Conservation (phyloP, 2,888 invertebrate genomes). For the Macrosoma leucophasiata region DNA sequence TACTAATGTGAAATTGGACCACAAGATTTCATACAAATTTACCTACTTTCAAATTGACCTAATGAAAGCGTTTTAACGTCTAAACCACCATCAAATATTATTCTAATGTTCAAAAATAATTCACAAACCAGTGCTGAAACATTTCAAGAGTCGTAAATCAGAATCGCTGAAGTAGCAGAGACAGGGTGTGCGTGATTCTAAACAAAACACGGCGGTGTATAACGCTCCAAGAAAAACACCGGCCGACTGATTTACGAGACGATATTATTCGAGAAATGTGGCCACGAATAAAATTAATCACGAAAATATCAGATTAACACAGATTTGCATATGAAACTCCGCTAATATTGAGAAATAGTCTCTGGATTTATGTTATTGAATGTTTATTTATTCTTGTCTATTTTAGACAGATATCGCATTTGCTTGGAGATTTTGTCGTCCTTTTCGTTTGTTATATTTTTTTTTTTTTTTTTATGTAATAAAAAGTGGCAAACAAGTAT, state of each 20-base stretch:
- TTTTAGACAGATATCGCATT: no score
- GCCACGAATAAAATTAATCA: slow-evolving; percentile 65
- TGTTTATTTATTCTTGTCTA: not conserved
- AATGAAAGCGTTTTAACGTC: no score
- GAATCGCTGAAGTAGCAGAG: slow-evolving; percentile 48
- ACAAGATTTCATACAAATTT: no score
- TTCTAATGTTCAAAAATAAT: slow-evolving; percentile 34
- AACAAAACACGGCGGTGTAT: slow-evolving; percentile 62
- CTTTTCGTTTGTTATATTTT: not conserved
- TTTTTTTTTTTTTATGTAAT: not conserved
- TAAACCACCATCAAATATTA: slow-evolving; percentile 22
- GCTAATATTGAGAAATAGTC: slow-evolving; percentile 21
- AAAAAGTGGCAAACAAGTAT: no score
- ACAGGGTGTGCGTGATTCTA: slow-evolving; percentile 71
- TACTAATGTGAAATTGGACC: no score
- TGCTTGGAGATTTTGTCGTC: no score
- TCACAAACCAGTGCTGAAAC: slow-evolving; percentile 38
- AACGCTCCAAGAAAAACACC: slow-evolving; percentile 70
- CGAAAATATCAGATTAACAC: slow-evolving; percentile 57
- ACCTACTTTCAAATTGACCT: no score
- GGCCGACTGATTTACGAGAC: slow-evolving; percentile 70
- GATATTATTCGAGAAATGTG: slow-evolving; percentile 68
- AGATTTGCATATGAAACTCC: slow-evolving; percentile 41
- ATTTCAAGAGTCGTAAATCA: slow-evolving; percentile 62
- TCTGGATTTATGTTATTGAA: slow-evolving; percentile 3